Percentiles rank a stretch among this genome's conserved stretches.
Evolutionary conservation across 2,113 vertebrate species (phyloP).

Genomic region (Setophaga kirtlandii): DNA sequence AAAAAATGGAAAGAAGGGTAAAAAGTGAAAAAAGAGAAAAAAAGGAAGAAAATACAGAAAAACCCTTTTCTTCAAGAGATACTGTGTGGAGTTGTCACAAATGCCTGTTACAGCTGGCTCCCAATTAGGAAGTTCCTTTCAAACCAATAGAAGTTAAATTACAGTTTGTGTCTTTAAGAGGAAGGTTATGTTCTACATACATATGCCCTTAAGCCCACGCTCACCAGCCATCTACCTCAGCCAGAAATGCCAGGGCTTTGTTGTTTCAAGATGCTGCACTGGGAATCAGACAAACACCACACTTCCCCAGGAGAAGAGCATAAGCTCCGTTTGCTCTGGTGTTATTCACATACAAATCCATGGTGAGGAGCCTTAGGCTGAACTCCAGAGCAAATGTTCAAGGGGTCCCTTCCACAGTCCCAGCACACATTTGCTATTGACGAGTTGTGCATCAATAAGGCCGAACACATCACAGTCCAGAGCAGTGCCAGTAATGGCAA

Average conservation of each 20-base stretch:
- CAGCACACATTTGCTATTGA: background rate
- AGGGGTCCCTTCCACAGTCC: background rate
- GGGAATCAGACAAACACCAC: background rate
- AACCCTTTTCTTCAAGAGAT: background rate
- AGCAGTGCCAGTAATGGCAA: background rate
- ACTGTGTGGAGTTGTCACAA: background rate
- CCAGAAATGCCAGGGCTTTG: background rate
- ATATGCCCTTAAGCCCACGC: background rate
- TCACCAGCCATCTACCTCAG: background rate
- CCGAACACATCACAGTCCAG: background rate
- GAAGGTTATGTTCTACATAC: background rate
- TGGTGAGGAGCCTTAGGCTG: background rate
- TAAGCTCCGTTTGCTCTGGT: rapidly evolving
- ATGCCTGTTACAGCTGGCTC: background rate
- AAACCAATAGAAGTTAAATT: background rate
- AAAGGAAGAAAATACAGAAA: rapidly evolving
- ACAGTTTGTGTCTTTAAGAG: background rate
- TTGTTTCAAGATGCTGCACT: background rate
- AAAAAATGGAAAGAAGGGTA: background rate
- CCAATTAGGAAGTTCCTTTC: background rate
- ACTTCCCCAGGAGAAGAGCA: background rate
- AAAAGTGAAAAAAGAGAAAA: rapidly evolving
- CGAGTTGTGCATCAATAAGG: background rate
- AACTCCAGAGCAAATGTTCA: background rate
- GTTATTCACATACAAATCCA: background rate